Percentiles rank a stretch among this genome's conserved stretches.
Evolutionary conservation across 2,888 invertebrate genomes (phyloP).

Genomic region (Rambutsinella grinnellia): DNA sequence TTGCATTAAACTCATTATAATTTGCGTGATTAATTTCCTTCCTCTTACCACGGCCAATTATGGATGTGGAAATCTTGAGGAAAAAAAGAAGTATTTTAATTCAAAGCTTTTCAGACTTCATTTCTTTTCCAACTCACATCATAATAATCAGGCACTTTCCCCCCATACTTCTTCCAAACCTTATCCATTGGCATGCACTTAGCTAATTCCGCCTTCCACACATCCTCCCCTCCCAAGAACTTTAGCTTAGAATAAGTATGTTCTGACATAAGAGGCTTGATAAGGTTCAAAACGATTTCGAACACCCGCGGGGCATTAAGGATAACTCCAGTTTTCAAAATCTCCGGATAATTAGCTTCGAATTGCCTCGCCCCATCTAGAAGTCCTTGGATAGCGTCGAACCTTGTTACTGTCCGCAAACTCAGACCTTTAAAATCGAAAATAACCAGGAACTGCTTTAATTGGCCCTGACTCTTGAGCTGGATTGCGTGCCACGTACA

Average conservation of each 20-base stretch:
- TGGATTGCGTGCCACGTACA: constrained; percentile 33
- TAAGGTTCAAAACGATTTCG: constrained; percentile 31
- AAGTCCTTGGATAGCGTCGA: constrained; percentile 39
- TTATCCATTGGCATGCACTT: constrained; percentile 16
- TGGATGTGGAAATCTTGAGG: too few species aligned
- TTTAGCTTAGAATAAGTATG: constrained; percentile 30
- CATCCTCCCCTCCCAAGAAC: constrained; percentile 8
- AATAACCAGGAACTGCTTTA: constrained; percentile 33
- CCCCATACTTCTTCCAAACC: constrained; percentile 31
- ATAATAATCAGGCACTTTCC: constrained; percentile 1
- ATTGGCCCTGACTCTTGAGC: constrained; percentile 17
- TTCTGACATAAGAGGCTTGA: constrained; percentile 26
- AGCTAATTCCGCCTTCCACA: constrained; percentile 15
- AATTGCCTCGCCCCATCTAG: constrained; percentile 21
- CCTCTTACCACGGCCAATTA: too few species aligned
- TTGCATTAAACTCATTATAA: too few species aligned
- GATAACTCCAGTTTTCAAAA: constrained; percentile 13
- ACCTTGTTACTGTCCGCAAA: constrained; percentile 28
- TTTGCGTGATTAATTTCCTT: too few species aligned
- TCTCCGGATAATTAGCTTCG: constrained; percentile 43
- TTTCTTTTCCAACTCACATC: constrained; percentile 8
- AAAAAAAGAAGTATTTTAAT: too few species aligned
- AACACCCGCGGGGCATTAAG: constrained; percentile 36
- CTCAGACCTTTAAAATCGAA: constrained; percentile 34
- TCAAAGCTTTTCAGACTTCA: neutral